Percentiles rank a stretch among this genome's conserved stretches.
Evolutionary conservation across 2,113 vertebrate genomes (phyloP).

Genomic region (Petrocephalus microphthalmus): DNA sequence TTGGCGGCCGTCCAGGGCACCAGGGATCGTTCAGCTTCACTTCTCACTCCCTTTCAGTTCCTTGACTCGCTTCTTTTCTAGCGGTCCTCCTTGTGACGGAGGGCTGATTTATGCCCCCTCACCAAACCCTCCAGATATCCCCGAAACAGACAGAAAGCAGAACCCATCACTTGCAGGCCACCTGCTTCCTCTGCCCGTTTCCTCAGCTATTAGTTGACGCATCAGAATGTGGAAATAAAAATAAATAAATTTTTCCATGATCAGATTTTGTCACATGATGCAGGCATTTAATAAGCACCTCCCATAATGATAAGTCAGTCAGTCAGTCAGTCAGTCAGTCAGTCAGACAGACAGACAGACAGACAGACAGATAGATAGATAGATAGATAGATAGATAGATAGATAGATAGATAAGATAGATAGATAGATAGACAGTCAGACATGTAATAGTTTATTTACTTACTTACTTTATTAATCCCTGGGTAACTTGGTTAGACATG

Average conservation of each 20-base stretch:
- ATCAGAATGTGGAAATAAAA: neutral
- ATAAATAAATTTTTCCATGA: neutral
- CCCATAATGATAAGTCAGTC: no score
- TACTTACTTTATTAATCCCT: no score
- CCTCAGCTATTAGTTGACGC: neutral
- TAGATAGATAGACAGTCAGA: neutral
- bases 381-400: neutral
- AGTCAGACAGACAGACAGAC: no score
- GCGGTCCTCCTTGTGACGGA: neutral
- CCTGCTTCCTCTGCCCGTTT: neutral
- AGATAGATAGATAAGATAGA: neutral
- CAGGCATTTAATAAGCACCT: neutral
- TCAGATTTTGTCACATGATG: neutral
- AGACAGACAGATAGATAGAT: no score
- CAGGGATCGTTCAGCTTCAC: neutral
- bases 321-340: no score
- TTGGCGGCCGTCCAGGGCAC: neutral
- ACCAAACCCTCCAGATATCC: neutral
- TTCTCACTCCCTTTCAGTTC: neutral
- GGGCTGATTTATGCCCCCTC: neutral
- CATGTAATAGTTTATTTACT: no score
- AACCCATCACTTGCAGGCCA: neutral
- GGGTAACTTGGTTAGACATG: neutral
- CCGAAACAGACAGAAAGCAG: neutral
- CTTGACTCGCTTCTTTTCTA: neutral